Evolutionary conservation across 2,113 vertebrate species (phyloP).

Genomic region (Lathamus discolor): DNA sequence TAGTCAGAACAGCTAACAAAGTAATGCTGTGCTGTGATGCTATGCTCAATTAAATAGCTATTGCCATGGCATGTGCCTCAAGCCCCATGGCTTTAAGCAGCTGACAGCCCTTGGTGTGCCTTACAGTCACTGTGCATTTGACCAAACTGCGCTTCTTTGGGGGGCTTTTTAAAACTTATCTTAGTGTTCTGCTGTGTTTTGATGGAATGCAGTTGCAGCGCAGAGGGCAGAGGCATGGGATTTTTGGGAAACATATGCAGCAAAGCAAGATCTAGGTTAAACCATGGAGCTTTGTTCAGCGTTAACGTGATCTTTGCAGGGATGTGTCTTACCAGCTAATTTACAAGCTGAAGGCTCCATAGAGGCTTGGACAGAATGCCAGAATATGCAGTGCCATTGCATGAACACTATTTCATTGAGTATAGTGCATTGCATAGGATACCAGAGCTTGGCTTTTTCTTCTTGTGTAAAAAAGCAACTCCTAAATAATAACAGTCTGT

Average conservation of each 20-base stretch:
- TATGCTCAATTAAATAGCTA: not conserved
- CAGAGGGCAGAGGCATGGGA: not conserved
- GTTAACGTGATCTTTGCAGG: not conserved
- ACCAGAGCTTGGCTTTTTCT: not conserved
- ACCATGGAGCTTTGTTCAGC: not conserved
- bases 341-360: too few relatives aligned
- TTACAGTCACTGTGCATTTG: not conserved
- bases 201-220: accelerated
- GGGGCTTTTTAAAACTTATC: not conserved
- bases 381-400: not conserved
- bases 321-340: accelerated
- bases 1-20: not conserved
- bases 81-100: not conserved
- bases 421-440: not conserved
- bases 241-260: not conserved
- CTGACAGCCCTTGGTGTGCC: not conserved
- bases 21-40: not conserved
- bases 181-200: accelerated
- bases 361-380: not conserved
- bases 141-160: not conserved
- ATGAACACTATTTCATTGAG: not conserved
- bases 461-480: not conserved
- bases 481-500: not conserved
- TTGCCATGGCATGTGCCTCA: not conserved
- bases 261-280: not conserved